These are phyloP conservation scores for Motacilla alba DNA, from an alignment of 2,113 vertebrate species.

Conservation along the genomic window DNA sequence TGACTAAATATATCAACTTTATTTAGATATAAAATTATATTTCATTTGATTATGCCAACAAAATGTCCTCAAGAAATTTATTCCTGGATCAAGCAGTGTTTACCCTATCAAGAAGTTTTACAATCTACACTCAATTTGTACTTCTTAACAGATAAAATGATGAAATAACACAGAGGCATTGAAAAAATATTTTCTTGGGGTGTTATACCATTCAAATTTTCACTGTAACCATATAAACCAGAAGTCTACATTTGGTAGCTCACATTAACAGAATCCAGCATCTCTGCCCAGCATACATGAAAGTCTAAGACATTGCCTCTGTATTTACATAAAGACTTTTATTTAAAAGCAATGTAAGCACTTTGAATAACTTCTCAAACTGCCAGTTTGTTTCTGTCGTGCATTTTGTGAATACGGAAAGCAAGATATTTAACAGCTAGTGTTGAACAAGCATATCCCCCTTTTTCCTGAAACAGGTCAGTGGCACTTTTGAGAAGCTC, in stretches of 20 bases:
- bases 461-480: not conserved
- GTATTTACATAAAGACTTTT: not conserved
- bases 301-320: not conserved
- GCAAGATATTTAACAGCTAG: not conserved
- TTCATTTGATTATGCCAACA: not conserved
- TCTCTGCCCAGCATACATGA: not conserved
- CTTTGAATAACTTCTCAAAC: not conserved
- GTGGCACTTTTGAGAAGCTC: not conserved
- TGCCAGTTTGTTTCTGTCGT: not conserved
- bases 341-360: not conserved
- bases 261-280: not conserved
- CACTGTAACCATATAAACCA: not conserved
- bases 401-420: not conserved
- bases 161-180: not conserved
- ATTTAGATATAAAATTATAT: not conserved
- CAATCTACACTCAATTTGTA: not conserved
- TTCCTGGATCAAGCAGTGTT: not conserved
- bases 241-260: not conserved
- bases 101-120: not conserved
- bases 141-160: not conserved
- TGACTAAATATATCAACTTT: not conserved
- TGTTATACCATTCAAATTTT: not conserved
- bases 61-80: not conserved
- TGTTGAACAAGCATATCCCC: not conserved
- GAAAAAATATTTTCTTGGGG: not conserved